Conservation (phyloP, 2,888 invertebrate species). For the Epiblema foenella region DNA sequence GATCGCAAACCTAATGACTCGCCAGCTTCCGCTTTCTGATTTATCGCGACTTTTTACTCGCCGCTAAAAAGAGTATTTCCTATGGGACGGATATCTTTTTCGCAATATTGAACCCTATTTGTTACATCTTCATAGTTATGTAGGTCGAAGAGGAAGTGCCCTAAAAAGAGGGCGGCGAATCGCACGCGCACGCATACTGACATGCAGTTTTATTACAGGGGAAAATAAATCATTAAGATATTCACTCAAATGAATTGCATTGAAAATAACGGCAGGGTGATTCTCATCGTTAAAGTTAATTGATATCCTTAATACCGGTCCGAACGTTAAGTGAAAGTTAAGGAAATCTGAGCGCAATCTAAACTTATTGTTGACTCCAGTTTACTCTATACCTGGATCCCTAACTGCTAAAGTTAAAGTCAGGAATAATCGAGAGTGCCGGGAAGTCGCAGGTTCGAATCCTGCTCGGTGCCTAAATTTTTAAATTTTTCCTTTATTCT, state of each 20-base stretch:
- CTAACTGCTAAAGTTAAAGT: too few species aligned
- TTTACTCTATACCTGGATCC: too few species aligned
- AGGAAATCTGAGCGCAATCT: too few species aligned
- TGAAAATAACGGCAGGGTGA: background rate
- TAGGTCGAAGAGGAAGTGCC: background rate
- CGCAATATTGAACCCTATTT: background rate
- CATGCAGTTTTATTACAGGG: constrained; percentile 7
- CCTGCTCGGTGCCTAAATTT: too few species aligned
- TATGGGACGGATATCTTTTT: background rate
- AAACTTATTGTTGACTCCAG: too few species aligned
- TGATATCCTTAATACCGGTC: too few species aligned
- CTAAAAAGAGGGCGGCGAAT: constrained; percentile 21
- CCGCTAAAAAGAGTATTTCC: constrained; percentile 28
- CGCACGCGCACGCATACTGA: background rate
- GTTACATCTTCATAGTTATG: background rate
- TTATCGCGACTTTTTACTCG: constrained; percentile 32
- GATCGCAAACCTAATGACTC: constrained; percentile 47
- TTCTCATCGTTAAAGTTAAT: too few species aligned
- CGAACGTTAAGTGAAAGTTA: too few species aligned
- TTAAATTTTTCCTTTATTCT: too few species aligned
- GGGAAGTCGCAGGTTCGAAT: too few species aligned
- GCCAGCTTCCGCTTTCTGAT: constrained; percentile 49
- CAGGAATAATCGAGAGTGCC: too few species aligned
- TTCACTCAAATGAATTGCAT: background rate
- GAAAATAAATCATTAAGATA: constrained; percentile 20